phyloP scores from a whole-genome alignment of 2,113 vertebrate species.

The Phrynosoma platyrhinos region DNA sequence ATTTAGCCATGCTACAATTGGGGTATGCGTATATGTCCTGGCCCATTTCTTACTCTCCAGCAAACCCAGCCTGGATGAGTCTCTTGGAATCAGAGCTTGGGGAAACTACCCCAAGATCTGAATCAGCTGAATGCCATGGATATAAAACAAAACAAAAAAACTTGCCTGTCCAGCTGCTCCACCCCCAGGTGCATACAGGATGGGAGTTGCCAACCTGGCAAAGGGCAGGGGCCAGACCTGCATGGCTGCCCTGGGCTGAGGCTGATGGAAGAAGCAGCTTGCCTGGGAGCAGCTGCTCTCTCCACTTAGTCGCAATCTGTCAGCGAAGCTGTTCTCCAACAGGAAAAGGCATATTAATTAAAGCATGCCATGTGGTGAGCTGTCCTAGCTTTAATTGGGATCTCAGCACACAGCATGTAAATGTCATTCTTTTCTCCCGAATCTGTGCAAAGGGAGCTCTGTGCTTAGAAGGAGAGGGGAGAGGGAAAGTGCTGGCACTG shows the following conservation, averaged over 20 bases:
- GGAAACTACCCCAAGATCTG: no score
- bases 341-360: constrained; percentile 66
- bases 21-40: neutral
- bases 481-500: neutral
- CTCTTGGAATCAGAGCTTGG: no score
- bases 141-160: neutral
- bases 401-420: constrained; percentile 10
- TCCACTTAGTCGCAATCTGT: constrained; percentile 46
- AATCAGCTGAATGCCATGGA: neutral
- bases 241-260: neutral
- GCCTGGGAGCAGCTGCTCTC: constrained; percentile 27
- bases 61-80: neutral
- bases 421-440: constrained; percentile 35
- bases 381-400: constrained; percentile 59
- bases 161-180: no score
- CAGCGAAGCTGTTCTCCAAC: constrained; percentile 46
- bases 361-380: constrained; percentile 46
- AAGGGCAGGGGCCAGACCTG: neutral
- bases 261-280: constrained; percentile 14
- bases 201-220: neutral
- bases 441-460: neutral
- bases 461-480: fast-evolving
- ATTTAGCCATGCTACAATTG: neutral
- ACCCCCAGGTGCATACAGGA: neutral
- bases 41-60: neutral